Evolutionary conservation across 2,888 invertebrate species (phyloP).

Genomic region (Lacanobia wlatinum): DNA sequence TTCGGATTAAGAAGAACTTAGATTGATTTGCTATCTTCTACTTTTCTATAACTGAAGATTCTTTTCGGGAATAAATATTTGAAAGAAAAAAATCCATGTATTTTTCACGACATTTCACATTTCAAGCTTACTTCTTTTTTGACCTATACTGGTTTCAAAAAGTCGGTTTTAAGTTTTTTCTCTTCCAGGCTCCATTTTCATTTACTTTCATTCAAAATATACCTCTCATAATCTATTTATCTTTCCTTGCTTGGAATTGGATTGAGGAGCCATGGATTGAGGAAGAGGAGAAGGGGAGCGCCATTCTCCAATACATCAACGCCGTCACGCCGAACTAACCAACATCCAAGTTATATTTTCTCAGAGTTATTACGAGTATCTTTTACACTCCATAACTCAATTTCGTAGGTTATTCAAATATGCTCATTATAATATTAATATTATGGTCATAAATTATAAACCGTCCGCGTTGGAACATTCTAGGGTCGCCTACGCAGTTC

Average conservation of each 20-base stretch:
- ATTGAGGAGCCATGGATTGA: too few species aligned
- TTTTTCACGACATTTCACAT: neutral
- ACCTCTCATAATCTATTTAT: neutral
- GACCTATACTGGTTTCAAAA: neutral
- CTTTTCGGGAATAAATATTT: too few species aligned
- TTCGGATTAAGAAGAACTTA: neutral
- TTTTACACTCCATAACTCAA: constrained; percentile 18
- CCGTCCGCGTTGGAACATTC: constrained; percentile 37
- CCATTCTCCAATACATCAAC: neutral
- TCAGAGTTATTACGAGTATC: neutral
- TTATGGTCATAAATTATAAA: constrained; percentile 46
- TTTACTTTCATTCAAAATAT: neutral
- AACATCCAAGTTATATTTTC: neutral
- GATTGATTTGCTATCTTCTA: neutral
- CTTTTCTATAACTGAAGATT: neutral
- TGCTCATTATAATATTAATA: constrained; percentile 32
- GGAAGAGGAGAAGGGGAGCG: too few species aligned
- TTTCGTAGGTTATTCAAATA: constrained; percentile 7
- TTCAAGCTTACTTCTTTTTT: neutral
- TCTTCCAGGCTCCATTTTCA: neutral
- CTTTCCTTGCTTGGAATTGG: neutral
- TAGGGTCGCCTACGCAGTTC: constrained; percentile 44
- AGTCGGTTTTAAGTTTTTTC: neutral
- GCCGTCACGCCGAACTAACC: neutral
- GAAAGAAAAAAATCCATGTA: neutral